These are phyloP conservation scores for Monodelphis domestica DNA, from an alignment of 2,797 vertebrate species.

Conservation along the genomic window DNA sequence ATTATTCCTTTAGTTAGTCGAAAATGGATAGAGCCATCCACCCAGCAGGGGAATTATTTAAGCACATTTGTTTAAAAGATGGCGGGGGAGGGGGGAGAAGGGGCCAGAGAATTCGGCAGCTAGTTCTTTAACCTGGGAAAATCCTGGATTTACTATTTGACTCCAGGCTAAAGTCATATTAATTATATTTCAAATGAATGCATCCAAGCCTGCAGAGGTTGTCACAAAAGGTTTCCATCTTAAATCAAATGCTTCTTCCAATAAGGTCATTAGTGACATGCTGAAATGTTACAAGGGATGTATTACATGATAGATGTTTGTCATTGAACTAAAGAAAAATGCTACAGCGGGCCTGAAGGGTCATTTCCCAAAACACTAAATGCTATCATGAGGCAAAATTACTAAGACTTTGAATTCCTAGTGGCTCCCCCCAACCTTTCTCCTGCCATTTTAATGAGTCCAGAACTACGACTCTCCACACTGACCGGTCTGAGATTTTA, in stretches of 20 bases:
- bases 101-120: constrained; percentile 1
- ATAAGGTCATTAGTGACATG: constrained; percentile 80
- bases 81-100: rapidly evolving
- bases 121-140: constrained; percentile 65
- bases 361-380: constrained; percentile 59
- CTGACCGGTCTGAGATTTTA: neutral
- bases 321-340: constrained; percentile 71
- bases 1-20: constrained; percentile 61
- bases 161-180: constrained; percentile 76
- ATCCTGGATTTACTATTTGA: constrained; percentile 78
- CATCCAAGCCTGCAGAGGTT: constrained; percentile 78
- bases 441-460: constrained; percentile 27
- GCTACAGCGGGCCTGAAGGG: constrained; percentile 63
- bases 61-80: constrained; percentile 62
- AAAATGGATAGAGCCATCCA: constrained; percentile 70
- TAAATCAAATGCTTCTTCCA: constrained; percentile 82
- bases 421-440: neutral
- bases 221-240: constrained; percentile 79
- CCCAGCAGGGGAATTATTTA: constrained; percentile 59
- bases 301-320: constrained; percentile 73
- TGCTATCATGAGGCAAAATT: constrained; percentile 48
- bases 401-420: constrained; percentile 30
- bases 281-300: constrained; percentile 76
- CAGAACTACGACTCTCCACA: neutral
- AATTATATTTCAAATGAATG: constrained; percentile 79